A percentile compares a stretch with the other conserved stretches of the same genome.
phyloP scores from a whole-genome alignment of 2,797 vertebrate genomes.

The Melanotaenia boesemani region DNA sequence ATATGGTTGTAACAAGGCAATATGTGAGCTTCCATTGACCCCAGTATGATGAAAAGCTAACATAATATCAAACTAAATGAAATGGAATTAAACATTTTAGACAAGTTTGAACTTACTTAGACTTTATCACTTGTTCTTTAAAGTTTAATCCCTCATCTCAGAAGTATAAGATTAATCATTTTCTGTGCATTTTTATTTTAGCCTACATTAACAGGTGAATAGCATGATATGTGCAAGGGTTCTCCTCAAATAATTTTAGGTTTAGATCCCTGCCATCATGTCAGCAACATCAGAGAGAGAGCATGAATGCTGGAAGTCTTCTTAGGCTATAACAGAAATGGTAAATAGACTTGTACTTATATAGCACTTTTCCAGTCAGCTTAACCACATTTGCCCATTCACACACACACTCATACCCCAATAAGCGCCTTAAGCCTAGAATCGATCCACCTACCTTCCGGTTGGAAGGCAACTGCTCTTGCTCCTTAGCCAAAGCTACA shows the following conservation, averaged over 20 bases:
- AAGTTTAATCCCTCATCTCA: constrained; percentile 30
- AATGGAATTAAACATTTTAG: constrained; percentile 32
- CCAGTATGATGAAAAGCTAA: constrained; percentile 16
- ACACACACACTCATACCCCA: too few species aligned
- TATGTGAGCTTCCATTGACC: constrained; percentile 22
- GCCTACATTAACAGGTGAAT: not conserved
- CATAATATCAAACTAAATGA: constrained; percentile 8
- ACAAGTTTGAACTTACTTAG: not conserved
- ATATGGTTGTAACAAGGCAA: constrained; percentile 28
- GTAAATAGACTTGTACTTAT: too few species aligned
- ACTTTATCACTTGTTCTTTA: constrained; percentile 33
- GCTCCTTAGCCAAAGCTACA: too few species aligned
- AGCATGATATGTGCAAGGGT: not conserved
- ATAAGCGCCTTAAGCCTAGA: too few species aligned
- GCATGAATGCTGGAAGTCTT: not conserved
- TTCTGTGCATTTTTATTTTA: constrained; percentile 8
- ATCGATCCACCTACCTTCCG: too few species aligned
- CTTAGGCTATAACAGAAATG: not conserved
- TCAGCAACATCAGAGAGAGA: not conserved
- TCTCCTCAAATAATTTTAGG: not conserved
- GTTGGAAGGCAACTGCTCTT: too few species aligned
- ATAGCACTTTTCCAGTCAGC: too few species aligned
- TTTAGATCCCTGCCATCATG: not conserved
- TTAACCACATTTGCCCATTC: too few species aligned
- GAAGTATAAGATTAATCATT: constrained; percentile 11